Conservation (phyloP, 2,888 invertebrate genomes). For the Mayetiola destructor region DNA sequence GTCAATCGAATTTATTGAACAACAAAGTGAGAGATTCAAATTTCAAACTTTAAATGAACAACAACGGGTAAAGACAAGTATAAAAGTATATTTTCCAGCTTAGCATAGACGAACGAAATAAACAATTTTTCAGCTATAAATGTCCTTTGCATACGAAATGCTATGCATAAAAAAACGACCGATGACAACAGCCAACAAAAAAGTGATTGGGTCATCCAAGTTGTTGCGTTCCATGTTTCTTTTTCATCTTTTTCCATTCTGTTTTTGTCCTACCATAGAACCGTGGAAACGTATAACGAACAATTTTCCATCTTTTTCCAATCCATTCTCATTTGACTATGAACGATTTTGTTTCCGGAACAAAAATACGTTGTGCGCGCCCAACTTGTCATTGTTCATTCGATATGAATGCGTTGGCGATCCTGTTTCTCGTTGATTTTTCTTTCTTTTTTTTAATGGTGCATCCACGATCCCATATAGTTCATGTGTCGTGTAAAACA, state of each 20-base stretch:
- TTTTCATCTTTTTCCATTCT: no score
- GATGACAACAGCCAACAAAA: constrained; percentile 3
- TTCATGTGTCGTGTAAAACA: constrained; percentile 1
- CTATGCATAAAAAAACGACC: not conserved
- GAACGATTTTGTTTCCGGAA: constrained; percentile 12
- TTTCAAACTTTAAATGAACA: no score
- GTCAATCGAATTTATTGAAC: no score
- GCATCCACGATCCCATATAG: no score
- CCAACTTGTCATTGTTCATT: constrained; percentile 12
- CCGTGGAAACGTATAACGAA: no score
- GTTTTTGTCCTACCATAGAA: no score
- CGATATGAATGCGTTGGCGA: constrained; percentile 4
- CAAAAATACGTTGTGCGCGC: constrained; percentile 1
- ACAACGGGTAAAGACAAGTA: no score
- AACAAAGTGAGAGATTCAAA: no score
- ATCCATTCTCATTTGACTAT: not conserved
- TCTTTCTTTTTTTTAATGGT: not conserved
- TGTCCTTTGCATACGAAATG: not conserved
- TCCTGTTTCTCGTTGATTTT: not conserved
- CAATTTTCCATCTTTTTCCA: no score
- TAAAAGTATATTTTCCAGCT: no score
- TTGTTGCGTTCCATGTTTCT: not conserved
- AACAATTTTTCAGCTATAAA: constrained; percentile 10
- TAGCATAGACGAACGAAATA: no score
- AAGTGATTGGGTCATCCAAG: constrained; percentile 10